Evolutionary conservation across 2,888 invertebrate genomes (phyloP).

Genomic region (Drosophila fulvimacula): DNA sequence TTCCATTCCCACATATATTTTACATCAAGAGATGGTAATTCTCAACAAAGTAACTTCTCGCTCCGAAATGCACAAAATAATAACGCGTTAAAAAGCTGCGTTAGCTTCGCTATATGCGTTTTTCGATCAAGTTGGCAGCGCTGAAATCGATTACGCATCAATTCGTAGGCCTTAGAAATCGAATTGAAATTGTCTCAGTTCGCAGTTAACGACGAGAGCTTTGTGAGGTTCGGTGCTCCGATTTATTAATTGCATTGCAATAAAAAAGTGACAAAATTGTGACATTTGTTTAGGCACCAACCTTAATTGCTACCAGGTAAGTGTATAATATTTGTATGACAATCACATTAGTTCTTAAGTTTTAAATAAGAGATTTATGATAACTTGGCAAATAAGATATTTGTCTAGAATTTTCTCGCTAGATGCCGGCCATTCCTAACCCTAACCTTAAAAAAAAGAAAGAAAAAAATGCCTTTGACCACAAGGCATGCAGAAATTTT

Average conservation of each 20-base stretch:
- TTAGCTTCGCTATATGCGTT: background rate
- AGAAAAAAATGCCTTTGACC: no score
- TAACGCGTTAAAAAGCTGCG: background rate
- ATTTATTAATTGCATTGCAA: background rate
- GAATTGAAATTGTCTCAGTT: background rate
- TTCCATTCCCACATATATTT: no score
- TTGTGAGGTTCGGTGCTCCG: background rate
- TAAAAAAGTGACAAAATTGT: background rate
- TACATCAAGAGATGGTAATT: no score
- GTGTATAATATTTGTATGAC: background rate
- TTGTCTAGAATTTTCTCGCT: no score
- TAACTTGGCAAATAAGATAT: background rate
- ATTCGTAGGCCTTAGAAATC: background rate
- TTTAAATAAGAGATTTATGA: background rate
- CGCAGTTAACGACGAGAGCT: background rate
- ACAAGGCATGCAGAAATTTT: background rate
- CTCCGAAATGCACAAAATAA: background rate
- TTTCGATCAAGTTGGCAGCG: conserved; percentile 4
- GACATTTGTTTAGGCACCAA: background rate
- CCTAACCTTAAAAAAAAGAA: background rate
- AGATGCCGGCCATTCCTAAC: background rate
- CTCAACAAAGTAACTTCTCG: background rate
- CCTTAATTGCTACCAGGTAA: background rate
- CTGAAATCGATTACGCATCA: background rate
- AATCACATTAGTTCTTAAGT: background rate